These are phyloP conservation scores for Drosophila chauvacae DNA, from an alignment of 1,140 invertebrate species.

Conservation along the genomic window DNA sequence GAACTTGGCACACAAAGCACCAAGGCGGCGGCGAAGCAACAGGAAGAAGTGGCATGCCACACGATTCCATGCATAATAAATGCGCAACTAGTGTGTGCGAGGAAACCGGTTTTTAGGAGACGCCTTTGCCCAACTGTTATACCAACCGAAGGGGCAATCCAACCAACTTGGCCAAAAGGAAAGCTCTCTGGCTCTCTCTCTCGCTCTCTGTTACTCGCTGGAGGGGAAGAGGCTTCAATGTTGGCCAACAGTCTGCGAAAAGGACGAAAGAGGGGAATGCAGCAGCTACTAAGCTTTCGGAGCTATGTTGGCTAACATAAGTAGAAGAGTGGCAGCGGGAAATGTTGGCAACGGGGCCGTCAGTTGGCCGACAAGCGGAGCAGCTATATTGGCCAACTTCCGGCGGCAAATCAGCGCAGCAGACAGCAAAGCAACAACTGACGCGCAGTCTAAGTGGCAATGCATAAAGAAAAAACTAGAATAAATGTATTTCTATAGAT, in stretches of 20 bases:
- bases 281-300: slow-evolving; percentile 19
- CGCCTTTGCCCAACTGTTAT: slow-evolving; percentile 59
- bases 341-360: neutral
- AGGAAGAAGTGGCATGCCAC: slow-evolving; percentile 65
- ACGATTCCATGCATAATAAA: slow-evolving; percentile 79
- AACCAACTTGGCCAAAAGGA: slow-evolving; percentile 47
- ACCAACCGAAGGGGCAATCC: slow-evolving; percentile 43
- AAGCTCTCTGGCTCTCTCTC: slow-evolving; percentile 26
- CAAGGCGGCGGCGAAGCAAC: slow-evolving; percentile 40
- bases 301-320: slow-evolving; percentile 42
- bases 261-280: slow-evolving; percentile 47
- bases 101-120: slow-evolving; percentile 76
- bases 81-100: slow-evolving; percentile 84
- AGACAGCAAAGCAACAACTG: slow-evolving; percentile 57
- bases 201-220: neutral
- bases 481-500: neutral
- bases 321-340: slow-evolving; percentile 34
- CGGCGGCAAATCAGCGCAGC: slow-evolving; percentile 81
- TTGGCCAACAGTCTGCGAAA: slow-evolving; percentile 45
- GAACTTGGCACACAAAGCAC: slow-evolving; percentile 35
- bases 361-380: slow-evolving; percentile 34
- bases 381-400: slow-evolving; percentile 50
- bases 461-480: neutral
- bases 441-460: slow-evolving; percentile 58
- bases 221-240: slow-evolving; percentile 15